Percentiles rank a stretch among this genome's conserved stretches.
Conservation (phyloP, 2,113 vertebrate species). For the Ursus arctos region DNA sequence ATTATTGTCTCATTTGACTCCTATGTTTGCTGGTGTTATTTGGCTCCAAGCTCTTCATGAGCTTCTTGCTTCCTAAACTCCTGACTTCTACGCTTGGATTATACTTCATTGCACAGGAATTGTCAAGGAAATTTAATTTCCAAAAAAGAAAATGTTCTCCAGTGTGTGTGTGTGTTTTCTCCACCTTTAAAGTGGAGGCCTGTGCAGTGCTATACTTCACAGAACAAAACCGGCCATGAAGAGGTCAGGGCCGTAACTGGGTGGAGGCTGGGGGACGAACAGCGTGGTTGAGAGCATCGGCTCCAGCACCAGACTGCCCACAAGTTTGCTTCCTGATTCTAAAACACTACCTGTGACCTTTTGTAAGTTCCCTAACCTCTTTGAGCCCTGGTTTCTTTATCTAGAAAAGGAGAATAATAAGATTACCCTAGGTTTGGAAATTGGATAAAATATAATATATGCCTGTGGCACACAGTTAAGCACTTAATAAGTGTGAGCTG, state of each 20-base stretch:
- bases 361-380: not conserved
- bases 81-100: not conserved
- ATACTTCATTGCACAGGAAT: not conserved
- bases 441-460: not conserved
- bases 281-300: not conserved
- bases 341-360: not conserved
- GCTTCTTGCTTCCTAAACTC: not conserved
- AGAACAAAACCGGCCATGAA: not conserved
- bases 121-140: not conserved
- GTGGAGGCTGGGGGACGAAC: fast-evolving
- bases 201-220: not conserved
- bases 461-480: not conserved
- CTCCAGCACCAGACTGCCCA: not conserved
- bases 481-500: not conserved
- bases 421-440: not conserved
- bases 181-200: not conserved
- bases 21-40: not conserved
- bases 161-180: not conserved
- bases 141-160: not conserved
- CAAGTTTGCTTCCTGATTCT: not conserved
- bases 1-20: not conserved
- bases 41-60: not conserved
- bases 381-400: not conserved
- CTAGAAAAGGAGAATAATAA: not conserved
- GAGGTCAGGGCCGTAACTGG: not conserved